These are phyloP conservation scores for Lasioglossum morio DNA, from an alignment of 2,888 invertebrate species.

Conservation along the genomic window DNA sequence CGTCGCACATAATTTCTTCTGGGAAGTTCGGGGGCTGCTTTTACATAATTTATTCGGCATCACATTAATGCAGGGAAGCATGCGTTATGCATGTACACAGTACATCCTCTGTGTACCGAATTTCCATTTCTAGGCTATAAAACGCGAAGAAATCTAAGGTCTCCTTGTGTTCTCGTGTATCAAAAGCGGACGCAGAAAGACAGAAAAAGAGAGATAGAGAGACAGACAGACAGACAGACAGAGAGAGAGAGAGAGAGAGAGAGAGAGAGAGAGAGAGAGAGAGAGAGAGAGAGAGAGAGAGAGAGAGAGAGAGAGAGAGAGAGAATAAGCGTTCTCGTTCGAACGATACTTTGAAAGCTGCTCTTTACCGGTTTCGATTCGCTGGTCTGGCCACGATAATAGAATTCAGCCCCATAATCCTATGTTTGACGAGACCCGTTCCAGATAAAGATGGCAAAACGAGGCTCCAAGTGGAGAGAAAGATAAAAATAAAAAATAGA, in stretches of 20 bases:
- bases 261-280: not conserved
- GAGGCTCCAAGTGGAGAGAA: conserved; percentile 49
- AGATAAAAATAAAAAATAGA: conserved; percentile 5
- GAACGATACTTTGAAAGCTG: conserved; percentile 78
- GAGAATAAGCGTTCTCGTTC: conserved; percentile 47
- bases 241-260: not conserved
- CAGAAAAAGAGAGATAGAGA: not conserved
- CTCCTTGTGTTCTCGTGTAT: conserved; percentile 46
- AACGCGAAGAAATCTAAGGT: conserved; percentile 39
- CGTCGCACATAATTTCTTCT: conserved; percentile 4
- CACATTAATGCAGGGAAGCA: conserved; percentile 20
- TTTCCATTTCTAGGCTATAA: conserved; percentile 53
- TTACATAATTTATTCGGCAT: conserved; percentile 25
- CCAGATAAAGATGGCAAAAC: conserved; percentile 65
- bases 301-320: not conserved
- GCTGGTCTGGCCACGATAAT: conserved; percentile 77
- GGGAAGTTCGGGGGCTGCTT: not conserved
- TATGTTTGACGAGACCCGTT: conserved; percentile 78
- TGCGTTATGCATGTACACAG: conserved; percentile 42
- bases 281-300: not conserved
- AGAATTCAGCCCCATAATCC: conserved; percentile 81
- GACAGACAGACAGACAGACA: too few relatives aligned
- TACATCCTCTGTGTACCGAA: conserved; percentile 45
- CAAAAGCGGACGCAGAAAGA: conserved; percentile 32
- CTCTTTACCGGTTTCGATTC: conserved; percentile 78